phyloP scores from a whole-genome alignment of 2,113 vertebrate species.

The Felis catus region F.catus_Fca126_mat1.0 CM031416.1:25004501-25005000 shows the following conservation, averaged over 20 bases:
- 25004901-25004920: not conserved
- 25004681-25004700: not conserved
- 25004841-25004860: not conserved
- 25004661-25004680: not conserved
- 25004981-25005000: not conserved
- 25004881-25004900: not conserved
- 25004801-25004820: not conserved
- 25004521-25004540: not conserved
- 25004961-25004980: not conserved
- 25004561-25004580: not conserved
- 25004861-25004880: too few species aligned
- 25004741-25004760: not conserved
- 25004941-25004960: not conserved
- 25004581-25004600: not conserved
- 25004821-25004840: not conserved
- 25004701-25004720: not conserved
- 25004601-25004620: not conserved
- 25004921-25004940: not conserved
- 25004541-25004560: not conserved
- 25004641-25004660: not conserved
- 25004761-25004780: not conserved
- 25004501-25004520: not conserved
- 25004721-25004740: not conserved
- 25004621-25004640: not conserved
- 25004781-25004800: not conserved